These are phyloP conservation scores for Neodiprion lecontei DNA, from an alignment of 1,140 invertebrate genomes.

Conservation along the genomic window DNA sequence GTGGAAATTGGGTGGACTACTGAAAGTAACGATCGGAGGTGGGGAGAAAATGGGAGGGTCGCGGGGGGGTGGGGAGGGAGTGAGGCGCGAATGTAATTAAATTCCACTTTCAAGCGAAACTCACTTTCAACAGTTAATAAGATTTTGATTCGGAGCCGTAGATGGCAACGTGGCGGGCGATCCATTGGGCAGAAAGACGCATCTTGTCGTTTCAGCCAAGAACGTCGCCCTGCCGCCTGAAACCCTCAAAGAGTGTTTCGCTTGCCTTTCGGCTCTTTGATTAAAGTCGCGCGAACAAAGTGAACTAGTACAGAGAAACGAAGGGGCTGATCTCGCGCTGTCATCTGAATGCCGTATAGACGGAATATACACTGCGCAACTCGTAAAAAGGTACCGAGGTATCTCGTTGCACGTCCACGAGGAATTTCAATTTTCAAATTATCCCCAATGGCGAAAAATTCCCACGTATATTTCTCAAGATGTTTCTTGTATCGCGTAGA, in stretches of 20 bases:
- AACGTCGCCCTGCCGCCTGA: background rate
- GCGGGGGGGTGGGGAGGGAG: conserved; percentile 15
- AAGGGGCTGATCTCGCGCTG: no score
- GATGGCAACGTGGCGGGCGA: conserved; percentile 44
- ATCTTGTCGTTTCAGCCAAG: conserved; percentile 2
- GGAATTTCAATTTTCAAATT: no score
- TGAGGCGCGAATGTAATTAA: conserved; percentile 50
- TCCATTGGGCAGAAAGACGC: conserved; percentile 26
- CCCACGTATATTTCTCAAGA: no score
- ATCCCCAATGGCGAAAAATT: no score
- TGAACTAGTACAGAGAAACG: conserved; percentile 6
- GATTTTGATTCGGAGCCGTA: conserved; percentile 52
- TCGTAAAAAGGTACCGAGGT: no score
- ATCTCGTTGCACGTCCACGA: no score
- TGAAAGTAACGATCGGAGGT: background rate
- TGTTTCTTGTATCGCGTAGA: no score
- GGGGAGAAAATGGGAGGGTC: conserved; percentile 23
- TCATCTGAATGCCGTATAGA: no score
- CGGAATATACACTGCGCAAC: no score
- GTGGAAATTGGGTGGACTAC: conserved; percentile 4
- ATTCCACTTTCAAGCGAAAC: conserved; percentile 53
- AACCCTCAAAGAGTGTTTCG: conserved; percentile 27
- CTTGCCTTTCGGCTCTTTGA: conserved; percentile 39
- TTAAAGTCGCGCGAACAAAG: conserved; percentile 39
- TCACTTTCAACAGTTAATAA: conserved; percentile 55